A percentile compares a stretch with the other conserved stretches of the same genome.
Conservation (phyloP, 2,888 invertebrate genomes). For the Seira sanloemensis region DNA sequence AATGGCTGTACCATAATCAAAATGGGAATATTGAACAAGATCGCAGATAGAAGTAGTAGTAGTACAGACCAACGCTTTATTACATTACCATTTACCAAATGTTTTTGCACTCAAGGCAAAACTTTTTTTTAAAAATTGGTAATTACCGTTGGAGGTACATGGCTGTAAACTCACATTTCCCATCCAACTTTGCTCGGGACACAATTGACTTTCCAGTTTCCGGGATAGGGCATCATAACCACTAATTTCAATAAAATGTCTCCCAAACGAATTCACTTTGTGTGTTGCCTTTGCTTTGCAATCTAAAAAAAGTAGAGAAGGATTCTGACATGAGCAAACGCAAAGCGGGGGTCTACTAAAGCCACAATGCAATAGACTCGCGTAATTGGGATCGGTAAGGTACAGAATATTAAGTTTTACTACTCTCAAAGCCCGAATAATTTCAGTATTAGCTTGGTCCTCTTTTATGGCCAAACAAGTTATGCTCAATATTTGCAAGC, state of each 20-base stretch:
- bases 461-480: too few relatives aligned
- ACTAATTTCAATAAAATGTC: conserved; percentile 58
- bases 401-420: not conserved
- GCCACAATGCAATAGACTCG: not conserved
- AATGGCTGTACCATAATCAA: not conserved
- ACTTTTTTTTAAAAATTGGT: too few relatives aligned
- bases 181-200: conserved; percentile 12
- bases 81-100: too few relatives aligned
- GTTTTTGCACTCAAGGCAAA: too few relatives aligned
- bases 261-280: conserved; percentile 45
- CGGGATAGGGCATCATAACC: conserved; percentile 12
- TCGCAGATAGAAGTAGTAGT: too few relatives aligned
- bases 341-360: not conserved
- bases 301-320: too few relatives aligned
- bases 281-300: not conserved
- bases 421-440: not conserved
- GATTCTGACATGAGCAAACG: not conserved
- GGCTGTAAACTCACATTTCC: conserved; percentile 8
- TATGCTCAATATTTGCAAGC: too few relatives aligned
- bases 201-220: conserved; percentile 34
- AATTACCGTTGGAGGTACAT: too few relatives aligned
- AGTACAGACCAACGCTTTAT: too few relatives aligned
- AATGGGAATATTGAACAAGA: not conserved
- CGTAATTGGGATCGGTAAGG: not conserved
- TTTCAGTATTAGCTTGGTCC: not conserved